A percentile compares a stretch with the other conserved stretches of the same genome.
Evolutionary conservation across 2,797 vertebrate species (phyloP).

Genomic region (Syngnathus acus): DNA sequence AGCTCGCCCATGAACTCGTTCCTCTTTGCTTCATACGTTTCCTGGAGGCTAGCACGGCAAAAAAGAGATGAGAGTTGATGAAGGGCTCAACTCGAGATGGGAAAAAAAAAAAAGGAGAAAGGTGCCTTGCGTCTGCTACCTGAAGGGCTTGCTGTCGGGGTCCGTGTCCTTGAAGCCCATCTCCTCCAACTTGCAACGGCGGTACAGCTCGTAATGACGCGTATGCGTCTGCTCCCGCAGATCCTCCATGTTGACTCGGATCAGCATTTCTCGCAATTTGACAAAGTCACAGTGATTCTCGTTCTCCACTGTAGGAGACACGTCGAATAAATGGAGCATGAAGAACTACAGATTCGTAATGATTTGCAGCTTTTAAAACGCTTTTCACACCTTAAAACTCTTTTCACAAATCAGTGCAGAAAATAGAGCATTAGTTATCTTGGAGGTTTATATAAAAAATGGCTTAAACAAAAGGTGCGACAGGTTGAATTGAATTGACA

Average conservation of each 20-base stretch:
- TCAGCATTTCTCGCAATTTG: constrained; percentile 96
- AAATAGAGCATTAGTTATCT: not conserved
- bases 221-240: constrained; percentile 95
- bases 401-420: not conserved
- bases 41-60: constrained; percentile 79
- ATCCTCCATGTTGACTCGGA: constrained; percentile 98
- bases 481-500: not conserved
- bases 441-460: not conserved
- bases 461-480: not conserved
- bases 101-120: not conserved
- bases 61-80: not conserved
- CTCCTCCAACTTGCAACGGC: constrained; percentile 96
- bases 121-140: constrained; percentile 57
- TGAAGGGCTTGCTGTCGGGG: constrained; percentile 97
- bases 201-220: constrained; percentile 94
- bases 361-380: constrained; percentile 7
- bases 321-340: not conserved
- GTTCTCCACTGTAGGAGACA: constrained; percentile 82
- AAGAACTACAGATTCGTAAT: not conserved
- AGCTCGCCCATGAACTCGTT: constrained; percentile 97
- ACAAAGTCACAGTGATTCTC: constrained; percentile 97
- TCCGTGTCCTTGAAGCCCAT: constrained; percentile 99
- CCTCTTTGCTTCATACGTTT: constrained; percentile 96
- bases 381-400: not conserved
- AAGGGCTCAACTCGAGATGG: not conserved